Conservation (phyloP, 2,113 vertebrate genomes). For the Carassius auratus region DNA sequence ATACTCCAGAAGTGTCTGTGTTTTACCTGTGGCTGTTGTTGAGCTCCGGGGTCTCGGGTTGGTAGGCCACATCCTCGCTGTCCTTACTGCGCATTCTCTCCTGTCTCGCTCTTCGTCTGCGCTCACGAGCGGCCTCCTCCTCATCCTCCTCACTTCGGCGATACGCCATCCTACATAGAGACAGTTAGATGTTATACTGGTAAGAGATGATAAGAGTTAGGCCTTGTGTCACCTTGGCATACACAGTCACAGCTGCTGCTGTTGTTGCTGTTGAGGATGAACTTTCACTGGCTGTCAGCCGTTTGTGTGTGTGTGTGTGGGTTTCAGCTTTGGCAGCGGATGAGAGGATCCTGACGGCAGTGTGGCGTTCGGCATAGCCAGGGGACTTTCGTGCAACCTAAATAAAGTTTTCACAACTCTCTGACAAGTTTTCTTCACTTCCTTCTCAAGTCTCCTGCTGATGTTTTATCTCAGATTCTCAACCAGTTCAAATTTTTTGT, state of each 20-base stretch:
- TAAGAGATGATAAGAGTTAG: background rate
- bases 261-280: constrained; percentile 32
- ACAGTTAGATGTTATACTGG: background rate
- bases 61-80: constrained; percentile 79
- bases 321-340: constrained; percentile 9
- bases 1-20: constrained; percentile 1
- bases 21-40: constrained; percentile 90
- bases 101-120: constrained; percentile 90
- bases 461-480: background rate
- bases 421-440: constrained; percentile 21
- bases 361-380: background rate
- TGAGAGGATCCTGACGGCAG: constrained; percentile 26
- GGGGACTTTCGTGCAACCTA: constrained; percentile 9
- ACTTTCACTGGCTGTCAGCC: constrained; percentile 23
- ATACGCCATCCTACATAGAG: constrained; percentile 78
- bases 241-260: constrained; percentile 18
- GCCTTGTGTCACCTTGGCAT: constrained; percentile 19
- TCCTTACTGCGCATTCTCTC: constrained; percentile 83
- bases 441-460: background rate
- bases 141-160: constrained; percentile 89
- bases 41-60: constrained; percentile 76
- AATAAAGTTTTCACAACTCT: constrained; percentile 55
- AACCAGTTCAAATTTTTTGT: background rate
- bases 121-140: constrained; percentile 92
- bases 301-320: constrained; percentile 10